phyloP scores from a whole-genome alignment of 2,888 invertebrate genomes.

The Drosophila paranaensis region DNA sequence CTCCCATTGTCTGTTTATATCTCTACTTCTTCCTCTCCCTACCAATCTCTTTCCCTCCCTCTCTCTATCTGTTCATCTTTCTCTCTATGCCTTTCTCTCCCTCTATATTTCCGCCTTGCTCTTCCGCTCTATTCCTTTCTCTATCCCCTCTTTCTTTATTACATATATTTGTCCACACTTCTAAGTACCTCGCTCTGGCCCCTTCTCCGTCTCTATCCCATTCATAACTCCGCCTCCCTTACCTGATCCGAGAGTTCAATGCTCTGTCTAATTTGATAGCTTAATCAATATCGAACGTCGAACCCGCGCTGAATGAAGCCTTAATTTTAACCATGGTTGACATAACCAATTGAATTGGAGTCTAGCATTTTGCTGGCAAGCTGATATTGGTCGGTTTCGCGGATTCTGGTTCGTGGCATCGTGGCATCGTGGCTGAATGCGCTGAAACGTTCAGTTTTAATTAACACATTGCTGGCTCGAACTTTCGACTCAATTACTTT shows the following conservation, averaged over 20 bases:
- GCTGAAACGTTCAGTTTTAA: conserved; percentile 75
- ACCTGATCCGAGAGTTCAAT: conserved; percentile 37
- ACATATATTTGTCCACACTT: not conserved
- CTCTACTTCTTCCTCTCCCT: too few relatives aligned
- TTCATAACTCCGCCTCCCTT: not conserved
- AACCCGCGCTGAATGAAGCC: conserved; percentile 8
- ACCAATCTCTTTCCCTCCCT: not conserved
- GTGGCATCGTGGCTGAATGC: conserved; percentile 34
- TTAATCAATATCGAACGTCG: conserved; percentile 30
- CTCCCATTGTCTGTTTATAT: too few relatives aligned
- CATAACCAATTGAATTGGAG: conserved; percentile 66
- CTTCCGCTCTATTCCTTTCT: not conserved
- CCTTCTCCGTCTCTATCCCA: not conserved
- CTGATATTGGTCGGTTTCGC: not conserved
- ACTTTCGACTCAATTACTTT: conserved; percentile 55
- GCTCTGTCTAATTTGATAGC: conserved; percentile 51
- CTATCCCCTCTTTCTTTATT: not conserved
- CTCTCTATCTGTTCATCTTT: not conserved
- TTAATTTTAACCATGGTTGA: conserved; percentile 30
- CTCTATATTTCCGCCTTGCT: not conserved
- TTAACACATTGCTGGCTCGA: conserved; percentile 70
- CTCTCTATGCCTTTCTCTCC: not conserved
- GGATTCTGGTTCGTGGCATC: conserved; percentile 15
- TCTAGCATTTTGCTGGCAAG: conserved; percentile 43
- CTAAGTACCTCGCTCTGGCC: not conserved